Base-by-base conservation (phyloP, 2,113 vertebrate species). In the Tragelaphus buxtoni region DNA sequence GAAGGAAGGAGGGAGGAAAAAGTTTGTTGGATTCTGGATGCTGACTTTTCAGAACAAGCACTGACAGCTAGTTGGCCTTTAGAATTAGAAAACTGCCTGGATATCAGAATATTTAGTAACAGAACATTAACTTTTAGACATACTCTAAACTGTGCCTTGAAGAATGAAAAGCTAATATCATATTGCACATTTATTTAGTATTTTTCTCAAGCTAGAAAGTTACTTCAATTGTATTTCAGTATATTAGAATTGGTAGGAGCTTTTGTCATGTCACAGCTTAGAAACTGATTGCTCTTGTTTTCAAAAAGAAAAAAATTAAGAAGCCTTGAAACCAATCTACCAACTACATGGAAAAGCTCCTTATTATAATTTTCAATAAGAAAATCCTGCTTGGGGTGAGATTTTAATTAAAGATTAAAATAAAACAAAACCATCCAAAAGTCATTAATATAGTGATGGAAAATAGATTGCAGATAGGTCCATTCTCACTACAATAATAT, bases 391-490 rank as follows among this genome's bases (percentile, higher is more conserved):
- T 96, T 97, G 92, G 76, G 42, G 90, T 96, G 58, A 98, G 96
- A 97, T 97, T 98, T 97, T 80, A 95, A 87, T 96, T 94, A 96
- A 47, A 97, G 87, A 87, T 95, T 90, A 96, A 96, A 95, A 83
- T 96, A 93, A 96, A 97, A 97, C 69, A 96, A 97, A 96, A 94
- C 87, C 13, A 96, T 91, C 30, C 79, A 24, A 89, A 97, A 96
- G 74, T 92, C 90, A 94, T 94, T 96, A 96, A 96, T 87, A 96
- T 7, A 95, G 63, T 95, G 90, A 97, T 92, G 74, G 91, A 93
- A 94, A 97, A 93, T 84, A 53, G 58, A 97, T 30, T 95, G 16
- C 58, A 96, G 24, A 77, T 60, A 91, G 47, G 65, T 95, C 47
- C 17, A 69, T 69, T 96, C 97, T 95, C 14, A 91, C 45, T 95